Base-by-base conservation (phyloP, 2,113 vertebrate genomes). In the Telmatochromis brichardi region DNA sequence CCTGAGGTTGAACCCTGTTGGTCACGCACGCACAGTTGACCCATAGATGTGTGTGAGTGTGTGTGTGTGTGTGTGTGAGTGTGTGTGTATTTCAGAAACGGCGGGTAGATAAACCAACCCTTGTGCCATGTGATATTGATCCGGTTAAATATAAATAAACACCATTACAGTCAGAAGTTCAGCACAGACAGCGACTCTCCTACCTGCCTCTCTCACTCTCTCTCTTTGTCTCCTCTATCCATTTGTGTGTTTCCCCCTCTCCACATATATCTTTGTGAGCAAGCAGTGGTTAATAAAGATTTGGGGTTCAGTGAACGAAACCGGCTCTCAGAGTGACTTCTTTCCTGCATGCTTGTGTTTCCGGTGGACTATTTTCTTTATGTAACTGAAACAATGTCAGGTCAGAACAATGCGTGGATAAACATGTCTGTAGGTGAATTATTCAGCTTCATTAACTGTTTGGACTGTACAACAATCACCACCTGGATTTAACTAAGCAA, bases 241-340 rank as follows among this genome's bases (percentile, higher is more conserved):
- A 95, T 96, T 88, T 94, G 93, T 96, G 95, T 93, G 93, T 94
- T 91, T 89, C 90, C 91, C 94, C 88, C 90, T 94, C 90, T 93
- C 93, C 94, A 96, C 93, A 63, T 96, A 93, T 96, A 96, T 95
- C 93, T 95, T 96, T 96, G 96, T 96, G 95, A 96, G 95, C 96
- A 96, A 96, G 95, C 94, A 96, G 94, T 97, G 96, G 93, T 96
- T 94, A 97, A 97, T 97, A 97, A 97, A 97, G 95, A 95, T 95
- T 95, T 95, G 96, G 96, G 96, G 94, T 96, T 96, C 95, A 96
- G 93, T 96, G 93, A 96, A 96, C 92, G 88, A 94, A 85, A 93
- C 40, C 15, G 83, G 31, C 47, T 84, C 31, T 28, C 28, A 76
- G 90, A 71, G 55, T 89, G 65, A 42, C 15, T 94, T 88, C 37